A percentile compares a stretch with the other conserved stretches of the same genome.
phyloP scores from a whole-genome alignment of 2,797 vertebrate genomes.

The Mionectes olivaceus region DNA sequence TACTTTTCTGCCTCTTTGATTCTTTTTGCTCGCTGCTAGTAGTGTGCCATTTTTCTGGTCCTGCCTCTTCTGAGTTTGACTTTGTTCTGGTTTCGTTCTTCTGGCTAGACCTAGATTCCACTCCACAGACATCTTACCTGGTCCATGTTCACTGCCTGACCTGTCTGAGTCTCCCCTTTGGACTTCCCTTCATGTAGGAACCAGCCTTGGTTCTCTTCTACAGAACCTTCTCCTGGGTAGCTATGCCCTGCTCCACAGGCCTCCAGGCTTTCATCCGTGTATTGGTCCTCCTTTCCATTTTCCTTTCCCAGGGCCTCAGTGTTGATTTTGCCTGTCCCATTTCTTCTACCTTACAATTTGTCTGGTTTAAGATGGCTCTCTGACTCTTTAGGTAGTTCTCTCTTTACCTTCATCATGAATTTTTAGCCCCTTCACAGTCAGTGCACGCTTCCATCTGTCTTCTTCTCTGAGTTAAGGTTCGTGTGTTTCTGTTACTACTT shows the following conservation, averaged over 20 bases:
- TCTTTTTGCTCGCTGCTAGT: background rate
- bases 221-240: background rate
- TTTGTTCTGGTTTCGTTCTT: background rate
- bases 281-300: background rate
- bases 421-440: background rate
- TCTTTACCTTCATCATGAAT: background rate
- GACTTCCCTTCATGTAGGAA: background rate
- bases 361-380: background rate
- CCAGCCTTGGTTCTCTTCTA: background rate
- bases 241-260: background rate
- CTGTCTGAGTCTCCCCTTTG: background rate
- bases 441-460: background rate
- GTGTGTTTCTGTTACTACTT: background rate
- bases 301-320: background rate
- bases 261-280: background rate
- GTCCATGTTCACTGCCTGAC: background rate
- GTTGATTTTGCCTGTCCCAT: background rate
- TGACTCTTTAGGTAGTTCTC: background rate
- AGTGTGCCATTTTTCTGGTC: background rate
- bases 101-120: background rate
- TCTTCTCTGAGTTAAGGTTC: background rate
- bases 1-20: background rate
- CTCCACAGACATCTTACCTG: background rate
- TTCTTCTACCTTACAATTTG: background rate
- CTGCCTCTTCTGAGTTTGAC: background rate